Base-by-base conservation (phyloP, 2,113 vertebrate genomes). In the Empidonax traillii region DNA sequence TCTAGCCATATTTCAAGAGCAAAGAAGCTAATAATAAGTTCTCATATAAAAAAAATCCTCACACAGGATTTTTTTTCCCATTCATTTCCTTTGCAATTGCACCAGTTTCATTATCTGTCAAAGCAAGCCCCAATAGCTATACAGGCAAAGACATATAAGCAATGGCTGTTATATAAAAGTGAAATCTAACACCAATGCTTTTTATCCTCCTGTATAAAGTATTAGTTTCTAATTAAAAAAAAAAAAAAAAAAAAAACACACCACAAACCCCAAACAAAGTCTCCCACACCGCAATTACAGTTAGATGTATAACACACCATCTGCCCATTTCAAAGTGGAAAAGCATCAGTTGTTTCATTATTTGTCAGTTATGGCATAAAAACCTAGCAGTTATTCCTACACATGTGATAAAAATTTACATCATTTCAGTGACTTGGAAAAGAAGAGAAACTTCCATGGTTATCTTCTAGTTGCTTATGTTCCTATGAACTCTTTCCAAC, bases 361-460 rank as follows among this genome's bases (percentile, higher is more conserved):
- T 90, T 89, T 94, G 71, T 94, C 85, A 85, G 47, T 90, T 84
- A 90, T 7, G 14, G 65, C 16, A 84, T 84, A 81, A 91, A 92
- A 96, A 31, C 2, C 10, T 87, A 74, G 20, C 80, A 89, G 82
- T 68, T 96, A 68, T 89, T 95, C 37, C 61, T 78, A 78, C 46
- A 89, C 20, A 51, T 56, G 22, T 63, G 47, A 74, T 31, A 85
- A 61, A 8, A 67, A 85, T 87, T 93, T 49, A 15, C 55, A 62
- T 66, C 9, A 19, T 61, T 85, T 76, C 79, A 89, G 46, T 67
- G 8, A 35, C 63, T 53, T 69, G 25, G 13, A 53, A 72, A 81
- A 82, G 6, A 76, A 56, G 8, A 74, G 2, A 69, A 69, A 35
- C 1, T 49, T 87, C n/a, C 25, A 43, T 49, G 27, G 41, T 69